A percentile compares a stretch with the other conserved stretches of the same genome.
Evolutionary conservation across 2,113 vertebrate species (phyloP).

Genomic region (Brienomyrus longianalis): DNA sequence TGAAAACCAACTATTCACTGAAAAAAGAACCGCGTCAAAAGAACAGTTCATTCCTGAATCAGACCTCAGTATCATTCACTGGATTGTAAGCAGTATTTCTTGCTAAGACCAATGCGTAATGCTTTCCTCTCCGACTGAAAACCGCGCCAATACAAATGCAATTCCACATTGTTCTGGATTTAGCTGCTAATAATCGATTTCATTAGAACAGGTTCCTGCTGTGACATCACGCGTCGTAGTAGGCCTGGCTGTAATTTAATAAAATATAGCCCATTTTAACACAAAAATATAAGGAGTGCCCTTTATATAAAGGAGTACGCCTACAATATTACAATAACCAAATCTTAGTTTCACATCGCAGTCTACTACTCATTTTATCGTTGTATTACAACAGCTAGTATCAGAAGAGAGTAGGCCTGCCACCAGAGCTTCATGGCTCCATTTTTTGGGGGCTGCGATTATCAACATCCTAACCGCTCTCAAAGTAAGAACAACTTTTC

Average conservation of each 20-base stretch:
- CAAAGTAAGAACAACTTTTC: neutral
- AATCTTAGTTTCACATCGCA: neutral
- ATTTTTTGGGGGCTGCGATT: neutral
- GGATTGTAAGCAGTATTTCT: too few relatives aligned
- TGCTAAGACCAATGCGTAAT: neutral
- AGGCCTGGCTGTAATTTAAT: neutral
- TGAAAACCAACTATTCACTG: neutral
- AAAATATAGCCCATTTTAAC: neutral
- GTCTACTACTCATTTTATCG: neutral
- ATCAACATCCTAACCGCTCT: neutral
- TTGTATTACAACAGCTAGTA: neutral
- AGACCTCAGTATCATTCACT: too few relatives aligned
- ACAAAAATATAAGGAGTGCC: neutral
- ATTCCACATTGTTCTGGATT: neutral
- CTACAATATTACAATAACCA: neutral
- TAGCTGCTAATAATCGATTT: neutral
- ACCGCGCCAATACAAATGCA: neutral
- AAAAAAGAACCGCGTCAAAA: neutral
- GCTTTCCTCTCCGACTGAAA: neutral
- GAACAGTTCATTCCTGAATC: too few relatives aligned
- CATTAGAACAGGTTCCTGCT: neutral
- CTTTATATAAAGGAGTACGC: neutral
- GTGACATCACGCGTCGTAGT: neutral
- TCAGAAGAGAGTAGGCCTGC: neutral
- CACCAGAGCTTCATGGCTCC: neutral